These are phyloP conservation scores for Apocheima hispidaria DNA, from an alignment of 2,888 invertebrate species.

Conservation along the genomic window DNA sequence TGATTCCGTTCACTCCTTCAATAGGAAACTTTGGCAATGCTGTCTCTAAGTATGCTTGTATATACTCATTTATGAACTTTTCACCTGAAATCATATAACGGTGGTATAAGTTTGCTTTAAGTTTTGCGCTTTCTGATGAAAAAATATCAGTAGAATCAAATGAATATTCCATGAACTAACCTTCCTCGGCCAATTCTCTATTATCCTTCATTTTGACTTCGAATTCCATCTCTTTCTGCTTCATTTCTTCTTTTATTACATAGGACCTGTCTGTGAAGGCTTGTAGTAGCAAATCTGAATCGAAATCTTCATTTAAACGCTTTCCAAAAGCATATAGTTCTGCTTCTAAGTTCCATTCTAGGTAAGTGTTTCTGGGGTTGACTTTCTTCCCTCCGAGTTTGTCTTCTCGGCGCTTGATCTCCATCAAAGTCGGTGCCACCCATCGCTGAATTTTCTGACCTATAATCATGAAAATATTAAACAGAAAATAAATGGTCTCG, in stretches of 20 bases:
- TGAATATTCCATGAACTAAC: slow-evolving; percentile 50
- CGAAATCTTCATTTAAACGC: slow-evolving; percentile 93
- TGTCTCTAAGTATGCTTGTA: slow-evolving; percentile 89
- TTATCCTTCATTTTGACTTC: slow-evolving; percentile 89
- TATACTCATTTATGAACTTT: slow-evolving; percentile 87
- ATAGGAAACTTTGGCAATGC: slow-evolving; percentile 91
- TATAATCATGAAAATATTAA: slow-evolving; percentile 43
- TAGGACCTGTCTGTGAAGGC: slow-evolving; percentile 94
- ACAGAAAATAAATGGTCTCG: neutral
- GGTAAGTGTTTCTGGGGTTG: slow-evolving; percentile 85
- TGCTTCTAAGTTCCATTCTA: slow-evolving; percentile 96
- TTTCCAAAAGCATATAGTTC: slow-evolving; percentile 96
- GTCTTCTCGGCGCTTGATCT: slow-evolving; percentile 86
- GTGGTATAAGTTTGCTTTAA: neutral
- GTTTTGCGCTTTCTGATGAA: too few species aligned
- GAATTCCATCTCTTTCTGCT: slow-evolving; percentile 90
- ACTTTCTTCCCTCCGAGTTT: slow-evolving; percentile 85
- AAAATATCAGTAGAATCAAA: neutral
- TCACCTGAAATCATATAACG: slow-evolving; percentile 74
- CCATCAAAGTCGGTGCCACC: slow-evolving; percentile 89
- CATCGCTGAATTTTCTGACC: slow-evolving; percentile 85
- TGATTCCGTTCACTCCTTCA: slow-evolving; percentile 90
- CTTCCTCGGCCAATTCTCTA: slow-evolving; percentile 88
- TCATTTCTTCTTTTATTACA: slow-evolving; percentile 89
- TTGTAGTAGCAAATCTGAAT: slow-evolving; percentile 88